These are phyloP conservation scores for Melinopterus prodromus DNA, from an alignment of 2,888 invertebrate species.

Conservation along the genomic window DNA sequence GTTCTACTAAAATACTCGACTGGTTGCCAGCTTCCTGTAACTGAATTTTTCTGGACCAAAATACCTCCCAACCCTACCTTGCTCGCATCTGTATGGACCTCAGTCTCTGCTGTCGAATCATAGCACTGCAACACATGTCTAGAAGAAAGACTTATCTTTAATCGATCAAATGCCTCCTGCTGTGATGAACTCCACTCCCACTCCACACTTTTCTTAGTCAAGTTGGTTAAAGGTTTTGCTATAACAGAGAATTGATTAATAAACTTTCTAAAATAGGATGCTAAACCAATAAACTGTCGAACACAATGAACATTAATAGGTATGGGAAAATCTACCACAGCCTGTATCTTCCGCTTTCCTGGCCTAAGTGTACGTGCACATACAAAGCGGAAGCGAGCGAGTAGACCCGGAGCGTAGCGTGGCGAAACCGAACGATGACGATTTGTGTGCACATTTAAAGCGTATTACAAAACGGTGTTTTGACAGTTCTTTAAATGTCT, in stretches of 20 bases:
- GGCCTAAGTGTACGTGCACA: too few relatives aligned
- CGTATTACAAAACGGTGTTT: too few relatives aligned
- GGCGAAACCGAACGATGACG: too few relatives aligned
- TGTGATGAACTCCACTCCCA: conserved; percentile 43
- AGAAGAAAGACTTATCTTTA: conserved; percentile 38
- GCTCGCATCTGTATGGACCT: conserved; percentile 45
- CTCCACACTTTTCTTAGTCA: conserved; percentile 39
- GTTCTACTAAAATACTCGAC: conserved; percentile 38
- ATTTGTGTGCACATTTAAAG: too few relatives aligned
- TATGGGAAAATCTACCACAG: conserved; percentile 47
- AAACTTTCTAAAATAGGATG: conserved; percentile 48
- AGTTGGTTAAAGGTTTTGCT: conserved; percentile 41
- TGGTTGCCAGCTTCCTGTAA: conserved; percentile 29
- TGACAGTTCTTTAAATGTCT: too few relatives aligned
- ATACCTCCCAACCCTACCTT: conserved; percentile 43
- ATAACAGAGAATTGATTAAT: conserved; percentile 44
- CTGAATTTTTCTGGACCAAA: conserved; percentile 39
- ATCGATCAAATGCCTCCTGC: conserved; percentile 39
- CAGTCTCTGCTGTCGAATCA: conserved; percentile 40
- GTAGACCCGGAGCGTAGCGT: too few relatives aligned
- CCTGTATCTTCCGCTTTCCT: conserved; percentile 45
- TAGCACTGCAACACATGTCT: conserved; percentile 45
- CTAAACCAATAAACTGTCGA: conserved; percentile 46
- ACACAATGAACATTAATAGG: conserved; percentile 46
- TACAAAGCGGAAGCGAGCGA: too few relatives aligned